phyloP scores from a whole-genome alignment of 2,888 invertebrate species.

The Odontomyia ornata region DNA sequence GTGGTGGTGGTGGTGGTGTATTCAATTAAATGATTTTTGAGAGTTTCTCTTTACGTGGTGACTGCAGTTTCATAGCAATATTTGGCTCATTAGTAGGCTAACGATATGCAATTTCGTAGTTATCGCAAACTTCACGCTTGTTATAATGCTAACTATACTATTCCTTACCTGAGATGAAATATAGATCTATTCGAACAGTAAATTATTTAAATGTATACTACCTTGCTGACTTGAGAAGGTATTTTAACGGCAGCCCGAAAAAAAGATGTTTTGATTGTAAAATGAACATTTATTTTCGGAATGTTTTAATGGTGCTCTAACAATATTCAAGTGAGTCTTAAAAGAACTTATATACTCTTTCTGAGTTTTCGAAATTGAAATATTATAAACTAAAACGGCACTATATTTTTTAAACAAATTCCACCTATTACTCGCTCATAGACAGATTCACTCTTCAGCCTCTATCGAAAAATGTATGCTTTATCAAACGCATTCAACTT shows the following conservation, averaged over 20 bases:
- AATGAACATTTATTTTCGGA: not conserved
- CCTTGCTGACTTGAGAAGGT: too few species aligned
- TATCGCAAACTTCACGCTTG: too few species aligned
- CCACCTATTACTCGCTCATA: too few species aligned
- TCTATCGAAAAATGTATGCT: not conserved
- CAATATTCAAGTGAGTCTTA: not conserved
- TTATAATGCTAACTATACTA: too few species aligned
- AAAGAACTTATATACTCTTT: not conserved
- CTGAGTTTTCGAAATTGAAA: not conserved
- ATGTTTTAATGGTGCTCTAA: constrained; percentile 14
- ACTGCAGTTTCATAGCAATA: too few species aligned
- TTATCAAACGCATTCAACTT: not conserved
- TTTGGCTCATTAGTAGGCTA: too few species aligned
- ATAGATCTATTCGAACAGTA: not conserved
- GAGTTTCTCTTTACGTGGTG: too few species aligned
- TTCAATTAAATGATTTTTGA: too few species aligned
- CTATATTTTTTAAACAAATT: not conserved
- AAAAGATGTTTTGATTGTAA: not conserved
- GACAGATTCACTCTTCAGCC: not conserved
- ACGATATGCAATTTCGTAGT: too few species aligned
- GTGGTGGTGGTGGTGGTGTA: too few species aligned
- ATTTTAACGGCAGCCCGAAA: too few species aligned
- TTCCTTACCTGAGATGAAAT: too few species aligned
- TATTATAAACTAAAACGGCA: constrained; percentile 17
- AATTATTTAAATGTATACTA: not conserved